Conservation (phyloP, 2,113 vertebrate species). For the Antigone vipio region DNA sequence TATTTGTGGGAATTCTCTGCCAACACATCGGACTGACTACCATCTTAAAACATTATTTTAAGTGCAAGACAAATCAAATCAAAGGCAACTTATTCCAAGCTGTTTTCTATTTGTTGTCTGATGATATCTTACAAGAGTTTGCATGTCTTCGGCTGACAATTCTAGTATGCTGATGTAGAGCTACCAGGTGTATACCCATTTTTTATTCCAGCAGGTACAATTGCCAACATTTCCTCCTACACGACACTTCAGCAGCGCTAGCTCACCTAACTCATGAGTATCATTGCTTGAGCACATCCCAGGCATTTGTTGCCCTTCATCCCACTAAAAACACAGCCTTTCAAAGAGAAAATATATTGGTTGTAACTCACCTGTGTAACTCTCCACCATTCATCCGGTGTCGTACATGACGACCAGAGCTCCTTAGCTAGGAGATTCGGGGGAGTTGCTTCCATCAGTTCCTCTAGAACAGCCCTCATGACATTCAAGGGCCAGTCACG, state of each 20-base stretch:
- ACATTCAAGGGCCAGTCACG: constrained; percentile 96
- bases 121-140: background rate
- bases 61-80: constrained; percentile 24
- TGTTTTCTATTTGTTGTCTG: background rate
- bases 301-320: background rate
- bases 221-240: background rate
- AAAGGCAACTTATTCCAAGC: constrained; percentile 7
- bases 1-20: constrained; percentile 59
- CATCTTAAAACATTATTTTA: constrained; percentile 40
- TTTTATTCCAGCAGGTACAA: background rate
- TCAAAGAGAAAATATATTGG: background rate
- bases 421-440: constrained; percentile 96
- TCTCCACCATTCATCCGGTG: constrained; percentile 97
- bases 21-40: constrained; percentile 46
- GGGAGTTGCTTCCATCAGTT: constrained; percentile 94
- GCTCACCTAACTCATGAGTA: background rate
- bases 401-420: constrained; percentile 96
- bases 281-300: background rate
- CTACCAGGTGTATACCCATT: background rate
- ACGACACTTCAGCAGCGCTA: background rate
- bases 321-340: background rate
- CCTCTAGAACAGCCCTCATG: constrained; percentile 94
- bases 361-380: constrained; percentile 87
- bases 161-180: background rate
- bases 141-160: background rate